A percentile compares a stretch with the other conserved stretches of the same genome.
phyloP scores from a whole-genome alignment of 2,888 invertebrate species.

The Monoplex corrugatus region DNA sequence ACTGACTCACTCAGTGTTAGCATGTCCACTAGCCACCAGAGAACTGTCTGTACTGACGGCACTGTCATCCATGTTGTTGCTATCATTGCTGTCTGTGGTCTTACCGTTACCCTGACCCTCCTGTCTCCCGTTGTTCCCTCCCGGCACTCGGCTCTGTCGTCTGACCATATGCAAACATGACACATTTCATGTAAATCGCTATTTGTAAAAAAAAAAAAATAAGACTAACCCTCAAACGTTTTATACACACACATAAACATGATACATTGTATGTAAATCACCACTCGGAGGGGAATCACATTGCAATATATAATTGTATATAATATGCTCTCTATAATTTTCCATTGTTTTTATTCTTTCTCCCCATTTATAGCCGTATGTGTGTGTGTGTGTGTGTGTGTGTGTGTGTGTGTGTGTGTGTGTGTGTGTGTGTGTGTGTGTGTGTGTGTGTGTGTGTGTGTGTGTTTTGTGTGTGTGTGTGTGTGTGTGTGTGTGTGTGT shows the following conservation, averaged over 20 bases:
- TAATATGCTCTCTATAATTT: too few species aligned
- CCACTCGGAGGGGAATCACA: too few species aligned
- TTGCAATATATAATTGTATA: too few species aligned
- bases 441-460: neutral
- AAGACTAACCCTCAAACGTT: too few species aligned
- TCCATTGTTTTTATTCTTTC: too few species aligned
- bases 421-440: neutral
- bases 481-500: neutral
- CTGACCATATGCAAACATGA: neutral
- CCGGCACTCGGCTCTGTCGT: slow-evolving; percentile 5
- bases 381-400: too few species aligned
- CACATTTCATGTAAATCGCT: too few species aligned
- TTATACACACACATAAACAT: too few species aligned
- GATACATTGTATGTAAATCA: neutral
- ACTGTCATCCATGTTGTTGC: slow-evolving; percentile 38
- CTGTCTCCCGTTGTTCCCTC: neutral
- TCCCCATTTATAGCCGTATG: too few species aligned
- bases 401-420: neutral
- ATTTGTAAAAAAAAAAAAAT: too few species aligned
- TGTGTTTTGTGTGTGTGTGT: slow-evolving; percentile 28
- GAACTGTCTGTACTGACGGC: slow-evolving; percentile 49
- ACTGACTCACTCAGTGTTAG: slow-evolving; percentile 53
- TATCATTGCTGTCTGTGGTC: neutral
- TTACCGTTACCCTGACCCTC: neutral
- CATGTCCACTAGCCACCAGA: slow-evolving; percentile 50